Evolutionary conservation across 2,113 vertebrate species (phyloP).

Genomic region (Sapajus apella): DNA sequence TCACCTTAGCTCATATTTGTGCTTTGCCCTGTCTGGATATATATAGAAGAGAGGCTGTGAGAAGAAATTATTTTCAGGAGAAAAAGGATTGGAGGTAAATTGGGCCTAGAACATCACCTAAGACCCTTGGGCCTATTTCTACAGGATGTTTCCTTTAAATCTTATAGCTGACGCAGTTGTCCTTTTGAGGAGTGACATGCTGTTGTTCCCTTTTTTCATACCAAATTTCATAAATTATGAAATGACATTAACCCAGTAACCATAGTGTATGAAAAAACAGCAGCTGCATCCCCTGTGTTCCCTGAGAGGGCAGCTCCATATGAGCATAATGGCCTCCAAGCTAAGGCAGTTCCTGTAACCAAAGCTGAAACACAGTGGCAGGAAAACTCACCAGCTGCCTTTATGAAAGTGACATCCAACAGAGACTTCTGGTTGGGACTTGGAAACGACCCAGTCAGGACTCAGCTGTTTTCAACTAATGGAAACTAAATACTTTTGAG

Average conservation of each 20-base stretch:
- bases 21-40: not conserved
- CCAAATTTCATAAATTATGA: not conserved
- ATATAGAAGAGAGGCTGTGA: not conserved
- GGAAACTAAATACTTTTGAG: not conserved
- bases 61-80: conserved; percentile 3
- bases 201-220: not conserved
- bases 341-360: not conserved
- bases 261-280: no score
- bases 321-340: not conserved
- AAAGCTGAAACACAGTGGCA: not conserved
- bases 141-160: not conserved
- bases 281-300: not conserved
- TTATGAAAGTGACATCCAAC: not conserved
- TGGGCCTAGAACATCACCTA: not conserved
- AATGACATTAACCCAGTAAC: no score
- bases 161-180: not conserved
- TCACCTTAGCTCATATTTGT: not conserved
- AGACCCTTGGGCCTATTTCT: not conserved
- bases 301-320: not conserved
- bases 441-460: not conserved
- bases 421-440: not conserved
- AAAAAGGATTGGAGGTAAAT: not conserved
- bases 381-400: not conserved
- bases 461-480: not conserved
- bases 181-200: not conserved